Percentiles rank a stretch among this genome's conserved stretches.
Evolutionary conservation across 2,888 invertebrate species (phyloP).

Genomic region (Meganola albula): DNA sequence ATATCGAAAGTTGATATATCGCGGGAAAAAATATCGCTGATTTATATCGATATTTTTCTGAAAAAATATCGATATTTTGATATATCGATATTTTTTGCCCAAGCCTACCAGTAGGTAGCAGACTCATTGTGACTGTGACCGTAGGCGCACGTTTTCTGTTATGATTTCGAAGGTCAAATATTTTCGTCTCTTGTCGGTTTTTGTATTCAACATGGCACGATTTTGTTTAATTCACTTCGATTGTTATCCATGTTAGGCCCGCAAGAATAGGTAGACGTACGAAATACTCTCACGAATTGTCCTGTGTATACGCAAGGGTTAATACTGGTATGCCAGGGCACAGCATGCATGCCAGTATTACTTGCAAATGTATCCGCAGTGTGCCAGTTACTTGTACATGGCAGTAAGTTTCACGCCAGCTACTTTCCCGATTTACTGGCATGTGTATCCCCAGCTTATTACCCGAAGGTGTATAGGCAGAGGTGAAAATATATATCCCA

Average conservation of each 20-base stretch:
- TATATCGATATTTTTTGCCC: no score
- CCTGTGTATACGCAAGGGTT: slow-evolving; percentile 10
- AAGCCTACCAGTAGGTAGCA: no score
- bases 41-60: no score
- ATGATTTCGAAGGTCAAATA: slow-evolving; percentile 12
- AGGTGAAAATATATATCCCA: no score
- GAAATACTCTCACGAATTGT: slow-evolving; percentile 25
- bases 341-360: slow-evolving; percentile 14
- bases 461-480: no score
- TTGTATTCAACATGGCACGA: slow-evolving; percentile 5
- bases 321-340: slow-evolving; percentile 14
- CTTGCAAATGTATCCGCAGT: slow-evolving; percentile 18
- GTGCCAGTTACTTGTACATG: slow-evolving; percentile 15
- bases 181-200: slow-evolving; percentile 9
- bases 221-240: background rate
- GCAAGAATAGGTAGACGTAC: slow-evolving; percentile 20
- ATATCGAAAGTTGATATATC: no score
- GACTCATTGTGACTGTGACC: slow-evolving; percentile 10
- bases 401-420: slow-evolving; percentile 10
- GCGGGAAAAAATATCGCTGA: no score
- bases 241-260: slow-evolving; percentile 6
- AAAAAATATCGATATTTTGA: no score
- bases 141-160: slow-evolving; percentile 11
- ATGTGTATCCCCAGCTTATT: slow-evolving; percentile 6
- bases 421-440: slow-evolving; percentile 11